Conservation (phyloP, 37 sponge, comb jelly and placozoan genomes). For the Theonella swinhoei region DNA sequence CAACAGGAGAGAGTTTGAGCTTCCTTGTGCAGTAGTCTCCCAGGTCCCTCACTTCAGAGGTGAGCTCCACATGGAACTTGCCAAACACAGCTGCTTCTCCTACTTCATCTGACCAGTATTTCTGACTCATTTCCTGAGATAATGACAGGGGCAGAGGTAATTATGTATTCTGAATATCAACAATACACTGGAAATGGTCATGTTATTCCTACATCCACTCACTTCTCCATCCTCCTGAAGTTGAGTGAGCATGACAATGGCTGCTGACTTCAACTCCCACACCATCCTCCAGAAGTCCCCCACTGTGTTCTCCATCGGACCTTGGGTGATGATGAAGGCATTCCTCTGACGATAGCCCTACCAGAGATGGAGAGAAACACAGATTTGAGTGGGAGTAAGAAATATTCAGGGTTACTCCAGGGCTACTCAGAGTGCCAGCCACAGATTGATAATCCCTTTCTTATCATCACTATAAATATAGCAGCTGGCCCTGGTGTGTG, state of each 20-base stretch:
- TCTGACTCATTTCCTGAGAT: constrained; percentile 65
- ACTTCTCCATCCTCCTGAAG: constrained; percentile 64
- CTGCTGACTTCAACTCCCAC: constrained; percentile 70
- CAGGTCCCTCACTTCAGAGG: constrained; percentile 35
- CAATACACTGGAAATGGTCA: too few relatives aligned
- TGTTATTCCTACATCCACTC: too few relatives aligned
- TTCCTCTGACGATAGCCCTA: constrained; percentile 74
- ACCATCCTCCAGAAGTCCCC: constrained; percentile 82
- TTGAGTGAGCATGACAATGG: constrained; percentile 75
- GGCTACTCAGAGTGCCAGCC: too few relatives aligned
- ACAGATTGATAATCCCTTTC: constrained; percentile 1
- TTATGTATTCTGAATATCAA: background rate
- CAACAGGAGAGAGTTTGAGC: constrained; percentile 66
- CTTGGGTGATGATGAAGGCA: constrained; percentile 80
- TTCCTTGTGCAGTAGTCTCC: constrained; percentile 67
- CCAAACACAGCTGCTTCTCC: constrained; percentile 57
- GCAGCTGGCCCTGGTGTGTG: too few relatives aligned
- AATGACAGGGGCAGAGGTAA: background rate
- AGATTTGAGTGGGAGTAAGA: background rate
- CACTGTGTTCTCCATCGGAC: constrained; percentile 48
- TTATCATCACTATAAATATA: background rate
- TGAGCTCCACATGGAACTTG: constrained; percentile 41
- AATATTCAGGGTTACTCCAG: background rate
- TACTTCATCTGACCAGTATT: constrained; percentile 76
- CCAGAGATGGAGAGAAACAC: constrained; percentile 1